Conservation (phyloP, 1,140 invertebrate genomes). For the Palaemon carinicauda region DNA sequence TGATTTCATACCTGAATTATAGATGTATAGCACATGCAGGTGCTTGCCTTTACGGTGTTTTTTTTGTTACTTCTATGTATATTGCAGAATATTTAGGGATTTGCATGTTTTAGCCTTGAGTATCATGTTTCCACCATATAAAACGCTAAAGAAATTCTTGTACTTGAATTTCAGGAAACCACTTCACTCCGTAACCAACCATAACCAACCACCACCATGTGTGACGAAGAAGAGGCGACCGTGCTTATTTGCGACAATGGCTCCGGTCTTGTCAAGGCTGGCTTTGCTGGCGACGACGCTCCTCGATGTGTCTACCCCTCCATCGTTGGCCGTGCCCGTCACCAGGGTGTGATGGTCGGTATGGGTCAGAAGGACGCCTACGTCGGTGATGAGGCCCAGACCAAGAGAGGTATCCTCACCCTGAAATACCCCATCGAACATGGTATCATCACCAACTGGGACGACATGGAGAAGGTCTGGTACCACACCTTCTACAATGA, state of each 20-base stretch:
- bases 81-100: no score
- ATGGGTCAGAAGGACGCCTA: conserved; percentile 93
- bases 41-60: no score
- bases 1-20: no score
- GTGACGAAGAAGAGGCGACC: conserved; percentile 74
- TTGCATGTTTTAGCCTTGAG: no score
- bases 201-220: conserved; percentile 64
- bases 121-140: no score
- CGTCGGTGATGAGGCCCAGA: conserved; percentile 92
- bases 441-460: conserved; percentile 96
- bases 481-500: conserved; percentile 96
- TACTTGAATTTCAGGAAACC: no score
- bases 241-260: conserved; percentile 72
- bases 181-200: no score
- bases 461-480: conserved; percentile 98
- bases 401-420: conserved; percentile 89
- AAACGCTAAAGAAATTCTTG: no score
- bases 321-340: conserved; percentile 72
- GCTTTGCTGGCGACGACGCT: conserved; percentile 74
- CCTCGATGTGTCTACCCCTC: conserved; percentile 74
- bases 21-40: no score
- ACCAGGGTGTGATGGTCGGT: conserved; percentile 84
- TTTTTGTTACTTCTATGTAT: no score
- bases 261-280: conserved; percentile 74
- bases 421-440: conserved; percentile 94